Percentiles rank a stretch among this genome's conserved stretches.
phyloP scores from a whole-genome alignment of 2,797 vertebrate species.

The Chrysocyon brachyurus region DNA sequence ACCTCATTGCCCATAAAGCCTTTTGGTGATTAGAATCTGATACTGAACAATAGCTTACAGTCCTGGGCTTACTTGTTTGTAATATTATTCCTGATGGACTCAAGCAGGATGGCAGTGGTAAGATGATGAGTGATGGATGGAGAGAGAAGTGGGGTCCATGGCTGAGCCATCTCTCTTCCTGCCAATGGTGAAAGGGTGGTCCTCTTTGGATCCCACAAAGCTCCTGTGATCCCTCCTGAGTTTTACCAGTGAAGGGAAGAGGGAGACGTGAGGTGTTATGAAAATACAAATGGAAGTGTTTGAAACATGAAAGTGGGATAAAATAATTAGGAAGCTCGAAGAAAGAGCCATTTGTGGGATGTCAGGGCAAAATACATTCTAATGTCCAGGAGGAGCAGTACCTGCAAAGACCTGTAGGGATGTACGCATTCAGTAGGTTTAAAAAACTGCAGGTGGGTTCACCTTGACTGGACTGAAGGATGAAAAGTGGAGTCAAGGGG shows the following conservation, averaged over 20 bases:
- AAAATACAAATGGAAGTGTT: background rate
- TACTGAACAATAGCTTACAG: background rate
- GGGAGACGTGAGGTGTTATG: background rate
- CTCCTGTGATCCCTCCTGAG: background rate
- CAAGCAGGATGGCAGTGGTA: background rate
- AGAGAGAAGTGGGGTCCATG: background rate
- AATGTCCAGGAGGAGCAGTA: background rate
- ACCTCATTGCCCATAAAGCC: background rate
- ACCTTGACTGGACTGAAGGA: background rate
- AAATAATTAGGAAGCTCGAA: background rate
- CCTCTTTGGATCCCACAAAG: background rate
- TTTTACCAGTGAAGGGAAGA: background rate
- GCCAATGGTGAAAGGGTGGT: fast-evolving
- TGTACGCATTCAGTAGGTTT: background rate
- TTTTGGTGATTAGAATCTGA: background rate
- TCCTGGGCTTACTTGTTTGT: background rate
- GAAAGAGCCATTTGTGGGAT: background rate
- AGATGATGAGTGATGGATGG: background rate
- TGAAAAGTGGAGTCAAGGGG: background rate
- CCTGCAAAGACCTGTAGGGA: background rate
- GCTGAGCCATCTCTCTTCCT: background rate
- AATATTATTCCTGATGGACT: background rate
- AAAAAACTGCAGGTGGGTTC: background rate
- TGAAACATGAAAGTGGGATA: background rate
- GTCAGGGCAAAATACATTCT: background rate